These are phyloP conservation scores for Casuarius casuarius DNA, from an alignment of 2,113 vertebrate species.

Conservation along the genomic window DNA sequence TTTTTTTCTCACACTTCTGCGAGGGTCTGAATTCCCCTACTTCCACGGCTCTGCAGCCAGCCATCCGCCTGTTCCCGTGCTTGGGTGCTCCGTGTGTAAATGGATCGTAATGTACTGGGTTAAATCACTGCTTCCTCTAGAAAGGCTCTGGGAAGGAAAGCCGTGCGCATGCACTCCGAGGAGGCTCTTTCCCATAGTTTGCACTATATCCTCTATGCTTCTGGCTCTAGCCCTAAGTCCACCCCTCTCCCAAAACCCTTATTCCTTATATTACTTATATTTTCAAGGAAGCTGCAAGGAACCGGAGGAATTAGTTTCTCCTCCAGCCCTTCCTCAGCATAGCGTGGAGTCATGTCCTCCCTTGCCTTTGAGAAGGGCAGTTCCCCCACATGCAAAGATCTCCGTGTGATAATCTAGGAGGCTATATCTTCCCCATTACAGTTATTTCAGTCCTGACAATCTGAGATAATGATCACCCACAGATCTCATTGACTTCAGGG, in stretches of 20 bases:
- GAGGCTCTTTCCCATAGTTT: background rate
- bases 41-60: background rate
- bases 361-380: background rate
- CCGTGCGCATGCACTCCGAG: background rate
- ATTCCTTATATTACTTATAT: background rate
- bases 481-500: background rate
- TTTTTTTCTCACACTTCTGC: background rate
- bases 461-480: background rate
- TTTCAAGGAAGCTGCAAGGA: background rate
- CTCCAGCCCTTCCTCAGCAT: background rate
- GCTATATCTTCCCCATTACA: background rate
- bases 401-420: rapidly evolving
- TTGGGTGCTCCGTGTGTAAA: rapidly evolving
- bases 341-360: rapidly evolving
- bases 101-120: background rate
- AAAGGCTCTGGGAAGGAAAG: background rate
- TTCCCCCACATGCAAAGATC: background rate
- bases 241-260: background rate
- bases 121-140: background rate
- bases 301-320: background rate
- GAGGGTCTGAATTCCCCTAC: background rate
- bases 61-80: background rate
- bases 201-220: background rate
- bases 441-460: background rate
- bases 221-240: background rate